A percentile compares a stretch with the other conserved stretches of the same genome.
Conservation (phyloP, 1,140 invertebrate species). For the Drosophila nigrodunni region DNA sequence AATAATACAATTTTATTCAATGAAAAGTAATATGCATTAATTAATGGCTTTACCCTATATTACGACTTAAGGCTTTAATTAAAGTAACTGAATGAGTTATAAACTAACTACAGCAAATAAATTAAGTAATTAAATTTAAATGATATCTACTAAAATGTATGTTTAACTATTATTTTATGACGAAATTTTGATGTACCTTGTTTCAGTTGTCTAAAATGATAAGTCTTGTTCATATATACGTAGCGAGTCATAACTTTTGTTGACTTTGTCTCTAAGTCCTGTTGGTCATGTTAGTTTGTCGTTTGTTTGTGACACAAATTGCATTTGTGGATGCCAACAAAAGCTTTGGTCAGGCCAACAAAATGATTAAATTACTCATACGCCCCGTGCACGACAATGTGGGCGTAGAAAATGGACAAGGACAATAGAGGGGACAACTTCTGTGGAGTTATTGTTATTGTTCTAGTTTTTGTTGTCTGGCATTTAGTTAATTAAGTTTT, state of each 20-base stretch:
- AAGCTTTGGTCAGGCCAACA: slow-evolving; percentile 66
- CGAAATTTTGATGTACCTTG: background rate
- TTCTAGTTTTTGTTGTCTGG: slow-evolving; percentile 49
- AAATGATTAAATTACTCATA: slow-evolving; percentile 81
- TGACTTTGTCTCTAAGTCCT: slow-evolving; percentile 54
- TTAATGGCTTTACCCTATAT: too few species aligned
- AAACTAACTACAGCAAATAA: background rate
- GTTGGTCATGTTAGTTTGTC: slow-evolving; percentile 51
- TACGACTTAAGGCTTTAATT: too few species aligned
- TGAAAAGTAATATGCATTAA: too few species aligned
- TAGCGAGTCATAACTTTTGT: slow-evolving; percentile 51
- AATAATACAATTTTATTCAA: too few species aligned
- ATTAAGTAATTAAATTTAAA: slow-evolving; percentile 2
- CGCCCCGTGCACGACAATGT: slow-evolving; percentile 56
- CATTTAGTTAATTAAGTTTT: slow-evolving; percentile 81
- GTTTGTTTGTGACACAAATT: slow-evolving; percentile 76
- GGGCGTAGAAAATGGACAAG: slow-evolving; percentile 4
- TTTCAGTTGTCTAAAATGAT: slow-evolving; percentile 13
- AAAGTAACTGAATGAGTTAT: background rate
- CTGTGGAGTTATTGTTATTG: slow-evolving; percentile 60
- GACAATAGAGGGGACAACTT: slow-evolving; percentile 40
- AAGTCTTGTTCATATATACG: background rate
- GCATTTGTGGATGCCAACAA: slow-evolving; percentile 78
- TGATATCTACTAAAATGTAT: background rate
- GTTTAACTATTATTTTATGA: slow-evolving; percentile 2